Conservation (phyloP, 2,113 vertebrate genomes). For the Tyto alba region DNA sequence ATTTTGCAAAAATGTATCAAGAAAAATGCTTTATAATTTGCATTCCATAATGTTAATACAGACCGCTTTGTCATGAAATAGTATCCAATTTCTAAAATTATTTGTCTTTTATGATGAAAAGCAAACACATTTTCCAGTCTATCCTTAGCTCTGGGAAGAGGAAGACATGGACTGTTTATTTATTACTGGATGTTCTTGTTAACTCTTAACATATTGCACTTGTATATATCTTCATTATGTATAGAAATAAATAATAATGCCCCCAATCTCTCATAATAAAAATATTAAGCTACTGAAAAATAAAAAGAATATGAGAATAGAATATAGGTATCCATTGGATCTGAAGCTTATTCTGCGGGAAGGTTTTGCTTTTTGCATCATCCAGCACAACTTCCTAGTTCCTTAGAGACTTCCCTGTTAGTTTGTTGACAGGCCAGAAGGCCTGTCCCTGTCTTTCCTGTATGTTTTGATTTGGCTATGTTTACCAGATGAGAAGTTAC, state of each 20-base stretch:
- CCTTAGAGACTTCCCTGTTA: background rate
- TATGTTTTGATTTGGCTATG: background rate
- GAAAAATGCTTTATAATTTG: background rate
- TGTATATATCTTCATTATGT: background rate
- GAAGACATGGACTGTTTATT: background rate
- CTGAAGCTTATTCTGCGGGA: background rate
- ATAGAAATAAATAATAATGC: background rate
- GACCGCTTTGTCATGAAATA: background rate
- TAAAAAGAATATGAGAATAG: background rate
- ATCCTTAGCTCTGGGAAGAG: background rate
- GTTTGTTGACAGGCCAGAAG: background rate
- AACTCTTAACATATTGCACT: background rate
- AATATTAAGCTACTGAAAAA: background rate
- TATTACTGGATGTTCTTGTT: background rate
- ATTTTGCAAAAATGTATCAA: background rate
- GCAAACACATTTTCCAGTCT: background rate
- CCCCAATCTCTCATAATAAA: background rate
- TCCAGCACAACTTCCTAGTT: background rate
- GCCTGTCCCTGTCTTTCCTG: background rate
- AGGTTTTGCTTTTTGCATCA: background rate
- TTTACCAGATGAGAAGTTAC: background rate
- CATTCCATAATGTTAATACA: background rate
- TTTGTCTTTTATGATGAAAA: background rate
- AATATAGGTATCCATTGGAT: background rate
- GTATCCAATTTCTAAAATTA: background rate